These are phyloP conservation scores for Drosophila buzzatii DNA, from an alignment of 2,888 invertebrate species.

Conservation along the genomic window DNA sequence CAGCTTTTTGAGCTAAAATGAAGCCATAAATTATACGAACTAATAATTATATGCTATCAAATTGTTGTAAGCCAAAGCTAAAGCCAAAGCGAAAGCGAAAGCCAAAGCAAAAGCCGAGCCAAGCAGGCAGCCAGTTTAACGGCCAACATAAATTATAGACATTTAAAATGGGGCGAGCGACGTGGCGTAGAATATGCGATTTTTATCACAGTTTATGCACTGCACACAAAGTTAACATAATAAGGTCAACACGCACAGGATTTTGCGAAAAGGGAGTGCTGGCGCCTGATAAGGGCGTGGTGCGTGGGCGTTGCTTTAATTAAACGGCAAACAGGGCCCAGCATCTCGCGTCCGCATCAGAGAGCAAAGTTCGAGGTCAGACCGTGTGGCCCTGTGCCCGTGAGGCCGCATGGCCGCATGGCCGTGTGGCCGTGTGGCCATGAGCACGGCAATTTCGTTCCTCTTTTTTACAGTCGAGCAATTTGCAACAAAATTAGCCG, in stretches of 20 bases:
- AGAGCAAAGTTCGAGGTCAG: conserved; percentile 73
- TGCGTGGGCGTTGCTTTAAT: conserved; percentile 59
- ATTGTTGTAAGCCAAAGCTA: conserved; percentile 64
- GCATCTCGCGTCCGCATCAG: conserved; percentile 42
- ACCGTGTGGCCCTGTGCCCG: conserved; percentile 4
- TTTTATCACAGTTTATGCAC: conserved; percentile 80
- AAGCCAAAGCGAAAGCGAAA: conserved; percentile 29
- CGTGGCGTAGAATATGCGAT: conserved; percentile 66
- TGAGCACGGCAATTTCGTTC: conserved; percentile 48
- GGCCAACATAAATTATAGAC: conserved; percentile 75
- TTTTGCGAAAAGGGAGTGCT: conserved; percentile 7
- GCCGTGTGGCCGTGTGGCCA: not conserved
- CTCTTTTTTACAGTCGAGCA: conserved; percentile 65
- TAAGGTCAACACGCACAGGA: conserved; percentile 71
- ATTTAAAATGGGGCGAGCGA: conserved; percentile 63
- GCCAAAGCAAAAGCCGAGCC: conserved; percentile 25
- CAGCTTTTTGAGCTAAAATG: conserved; percentile 68
- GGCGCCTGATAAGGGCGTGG: conserved; percentile 5
- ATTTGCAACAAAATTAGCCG: conserved; percentile 77
- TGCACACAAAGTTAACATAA: conserved; percentile 77
- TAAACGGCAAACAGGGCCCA: conserved; percentile 60
- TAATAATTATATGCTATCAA: conserved; percentile 78
- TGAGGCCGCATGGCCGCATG: not conserved
- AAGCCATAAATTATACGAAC: conserved; percentile 77
- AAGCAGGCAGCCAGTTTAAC: conserved; percentile 66